A percentile compares a stretch with the other conserved stretches of the same genome.
These are phyloP conservation scores for Griposia aprilina DNA, from an alignment of 2,888 invertebrate species.

Conservation along the genomic window DNA sequence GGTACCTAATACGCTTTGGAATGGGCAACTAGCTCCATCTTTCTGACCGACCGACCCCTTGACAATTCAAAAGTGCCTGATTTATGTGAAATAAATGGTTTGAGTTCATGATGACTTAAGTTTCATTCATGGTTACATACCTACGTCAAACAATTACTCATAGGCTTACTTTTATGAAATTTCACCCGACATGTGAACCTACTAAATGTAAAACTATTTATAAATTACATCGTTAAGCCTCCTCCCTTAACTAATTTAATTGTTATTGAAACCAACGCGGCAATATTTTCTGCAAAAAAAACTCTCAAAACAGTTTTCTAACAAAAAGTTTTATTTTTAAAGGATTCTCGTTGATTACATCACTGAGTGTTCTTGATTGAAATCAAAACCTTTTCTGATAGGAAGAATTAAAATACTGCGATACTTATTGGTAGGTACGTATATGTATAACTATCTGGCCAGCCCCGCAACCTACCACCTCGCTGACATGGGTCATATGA, in stretches of 20 bases:
- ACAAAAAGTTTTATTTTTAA: slow-evolving; percentile 20
- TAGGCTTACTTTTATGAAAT: background rate
- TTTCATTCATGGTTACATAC: background rate
- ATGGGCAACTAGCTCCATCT: too few relatives aligned
- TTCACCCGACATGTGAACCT: background rate
- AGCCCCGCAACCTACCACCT: background rate
- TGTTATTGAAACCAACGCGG: background rate
- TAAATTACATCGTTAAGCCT: background rate
- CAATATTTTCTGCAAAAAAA: slow-evolving; percentile 3
- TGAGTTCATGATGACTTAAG: background rate
- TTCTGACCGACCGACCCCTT: too few relatives aligned
- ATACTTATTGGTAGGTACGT: background rate
- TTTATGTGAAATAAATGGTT: too few relatives aligned
- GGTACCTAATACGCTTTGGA: too few relatives aligned
- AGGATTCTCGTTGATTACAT: slow-evolving; percentile 14
- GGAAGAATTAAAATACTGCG: background rate
- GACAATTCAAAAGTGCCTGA: too few relatives aligned
- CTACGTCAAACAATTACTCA: background rate
- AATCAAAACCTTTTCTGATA: slow-evolving; percentile 5
- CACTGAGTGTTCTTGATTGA: background rate
- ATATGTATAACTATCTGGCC: background rate
- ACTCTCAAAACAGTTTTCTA: background rate
- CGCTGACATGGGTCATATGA: background rate
- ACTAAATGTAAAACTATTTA: background rate
- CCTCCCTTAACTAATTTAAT: background rate